Evolutionary conservation across 2,797 vertebrate species (phyloP), one percentile per base, ranked within the genome.

Genomic region (Acropternis orthonyx): DNA sequence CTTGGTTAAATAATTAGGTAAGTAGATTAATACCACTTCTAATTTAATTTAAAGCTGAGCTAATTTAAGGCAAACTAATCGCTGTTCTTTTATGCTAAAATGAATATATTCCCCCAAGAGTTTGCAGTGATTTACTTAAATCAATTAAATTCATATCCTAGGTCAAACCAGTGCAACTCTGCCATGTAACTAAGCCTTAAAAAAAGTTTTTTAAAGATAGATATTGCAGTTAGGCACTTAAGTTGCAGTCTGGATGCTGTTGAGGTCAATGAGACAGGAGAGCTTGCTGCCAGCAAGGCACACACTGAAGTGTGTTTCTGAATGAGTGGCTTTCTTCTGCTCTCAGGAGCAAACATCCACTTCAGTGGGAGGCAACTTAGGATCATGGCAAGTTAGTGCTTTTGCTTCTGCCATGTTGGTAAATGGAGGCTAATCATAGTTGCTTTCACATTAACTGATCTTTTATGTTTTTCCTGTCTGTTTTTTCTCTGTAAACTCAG

Each of bases 41-140:
- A 85, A 91, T 92, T 92, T 69, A 81, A 89, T 86, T 95, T 88
- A 89, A 78, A 95, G 37, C 24, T 74, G 20, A 82, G 28, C 48
- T 95, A 90, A 94, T 93, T 94, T 94, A 77, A 94, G 77, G 13
- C 49, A 83, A 95, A 90, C 14, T 85, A 89, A 96, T 88, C 7
- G 0, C n/a, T 74, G 36, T 7, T 94, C 12, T 86, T 90, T 87
- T 36, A 72, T 0, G 0, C 32, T 55, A 48, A 83, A 88, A 88
- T 65, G 10, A 87, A 71, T 67, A 9, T 72, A 79, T 93, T 89
- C 52, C 77, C 80, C 71, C 6, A 23, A 54, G 85, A 34, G 10
- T 65, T 87, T 28, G 11, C 34, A 74, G n/a, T 58, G 44, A 59
- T 67, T 92, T 86, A 61, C 34, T 74, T 80, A 63, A 90, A 94